These are phyloP conservation scores for Halcyon malimbica DNA, from an alignment of 2,113 vertebrate genomes.

Conservation along the genomic window DNA sequence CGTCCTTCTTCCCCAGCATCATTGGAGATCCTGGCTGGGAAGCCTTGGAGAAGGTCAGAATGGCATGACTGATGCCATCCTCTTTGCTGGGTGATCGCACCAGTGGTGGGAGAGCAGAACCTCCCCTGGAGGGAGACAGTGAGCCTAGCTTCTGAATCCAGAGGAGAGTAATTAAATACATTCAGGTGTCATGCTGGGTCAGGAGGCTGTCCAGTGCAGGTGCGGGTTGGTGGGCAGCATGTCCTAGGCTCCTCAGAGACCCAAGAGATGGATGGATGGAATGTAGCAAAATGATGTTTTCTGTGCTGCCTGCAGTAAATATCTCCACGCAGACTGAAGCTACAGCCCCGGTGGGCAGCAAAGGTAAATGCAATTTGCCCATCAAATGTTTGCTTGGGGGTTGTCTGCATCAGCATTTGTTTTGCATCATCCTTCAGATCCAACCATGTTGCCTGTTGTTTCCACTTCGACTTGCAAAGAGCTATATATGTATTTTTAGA, in stretches of 20 bases:
- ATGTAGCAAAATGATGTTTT: background rate
- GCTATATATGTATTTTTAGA: background rate
- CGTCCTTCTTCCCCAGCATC: background rate
- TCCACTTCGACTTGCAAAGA: background rate
- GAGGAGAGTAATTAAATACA: background rate
- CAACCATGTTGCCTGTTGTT: background rate
- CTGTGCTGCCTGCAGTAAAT: background rate
- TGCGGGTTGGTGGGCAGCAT: background rate
- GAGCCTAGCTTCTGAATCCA: background rate
- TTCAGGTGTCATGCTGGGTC: fast-evolving
- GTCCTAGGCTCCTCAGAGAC: background rate
- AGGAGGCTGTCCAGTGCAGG: fast-evolving
- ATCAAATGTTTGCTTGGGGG: background rate
- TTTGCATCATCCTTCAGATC: background rate
- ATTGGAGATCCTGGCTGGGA: fast-evolving
- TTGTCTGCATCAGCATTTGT: background rate
- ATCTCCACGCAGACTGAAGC: background rate
- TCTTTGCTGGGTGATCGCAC: background rate
- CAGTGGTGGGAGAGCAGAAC: background rate
- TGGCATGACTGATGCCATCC: fast-evolving
- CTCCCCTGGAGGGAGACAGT: background rate
- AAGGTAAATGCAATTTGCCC: background rate
- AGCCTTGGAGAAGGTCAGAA: background rate
- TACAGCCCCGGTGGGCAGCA: background rate
- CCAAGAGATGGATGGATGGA: background rate